Evolutionary conservation across 2,888 invertebrate genomes (phyloP), one percentile per base, ranked within the genome.

Genomic region (Aspidiotus rigidus): DNA sequence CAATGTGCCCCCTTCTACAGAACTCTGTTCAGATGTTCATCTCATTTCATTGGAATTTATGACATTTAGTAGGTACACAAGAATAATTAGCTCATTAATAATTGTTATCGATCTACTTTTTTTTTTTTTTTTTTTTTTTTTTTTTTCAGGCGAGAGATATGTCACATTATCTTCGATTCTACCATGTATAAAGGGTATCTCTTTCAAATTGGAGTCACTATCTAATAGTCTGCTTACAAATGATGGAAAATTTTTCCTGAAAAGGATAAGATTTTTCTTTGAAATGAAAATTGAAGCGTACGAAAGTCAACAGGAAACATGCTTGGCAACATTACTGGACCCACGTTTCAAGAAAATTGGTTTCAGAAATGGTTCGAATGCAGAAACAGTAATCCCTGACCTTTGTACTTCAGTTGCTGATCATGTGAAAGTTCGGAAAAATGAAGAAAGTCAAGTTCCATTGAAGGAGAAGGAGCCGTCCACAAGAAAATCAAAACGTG

Each of bases 91-190:
- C n/a, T n/a, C n/a, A n/a, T n/a, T n/a, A n/a, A n/a, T n/a, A n/a
- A 44, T 44, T 44, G 49, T 44, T 44, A 11, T 44, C n/a, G n/a
- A n/a, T n/a, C n/a, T n/a, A n/a, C n/a, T n/a, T n/a, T n/a, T n/a
- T n/a, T n/a, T n/a, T n/a, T n/a, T n/a, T n/a, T n/a, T n/a, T n/a
- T n/a, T n/a, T n/a, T n/a, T n/a, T n/a, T n/a, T n/a, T 10, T 44
- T 10, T 10, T 44, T 44, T 59, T 28, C 17, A 59, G 59, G 59
- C 8, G 59, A 59, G 17, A 59, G 28, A 39, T 59, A 59, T 17
- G 15, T 59, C 13, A 59, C 59, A 59, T 8, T 59, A 17, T 59
- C 59, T 17, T 59, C 59, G 28, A 28, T 17, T 15, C 16, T 59
- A 13, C 59, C 59, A 13, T 28, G 28, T 17, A 39, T 59, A 13